phyloP scores from a whole-genome alignment of 2,797 vertebrate species.

The Linurgus olivaceus region DNA sequence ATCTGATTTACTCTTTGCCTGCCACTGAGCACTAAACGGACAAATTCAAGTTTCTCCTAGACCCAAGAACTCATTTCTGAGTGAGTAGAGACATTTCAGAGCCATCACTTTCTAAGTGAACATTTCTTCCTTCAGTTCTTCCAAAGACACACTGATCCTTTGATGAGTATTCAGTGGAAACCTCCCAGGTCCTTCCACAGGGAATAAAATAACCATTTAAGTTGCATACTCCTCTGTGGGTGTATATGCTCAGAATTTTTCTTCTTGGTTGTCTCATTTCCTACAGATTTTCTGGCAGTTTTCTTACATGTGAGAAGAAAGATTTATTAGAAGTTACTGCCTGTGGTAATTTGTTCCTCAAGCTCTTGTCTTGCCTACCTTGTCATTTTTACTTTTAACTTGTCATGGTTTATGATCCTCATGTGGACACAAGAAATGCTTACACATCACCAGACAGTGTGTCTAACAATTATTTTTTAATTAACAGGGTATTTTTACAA shows the following conservation, averaged over 20 bases:
- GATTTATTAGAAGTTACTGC: neutral
- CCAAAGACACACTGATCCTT: neutral
- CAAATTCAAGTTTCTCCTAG: neutral
- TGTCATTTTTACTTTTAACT: neutral
- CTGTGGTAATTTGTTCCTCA: neutral
- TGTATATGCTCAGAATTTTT: neutral
- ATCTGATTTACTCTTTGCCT: neutral
- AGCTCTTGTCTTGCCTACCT: neutral
- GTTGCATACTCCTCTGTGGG: neutral
- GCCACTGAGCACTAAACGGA: neutral
- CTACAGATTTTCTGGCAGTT: neutral
- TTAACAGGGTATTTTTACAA: constrained; percentile 46
- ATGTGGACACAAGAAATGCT: constrained; percentile 1
- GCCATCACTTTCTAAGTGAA: neutral
- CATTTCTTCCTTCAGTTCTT: neutral
- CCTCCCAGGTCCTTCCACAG: neutral
- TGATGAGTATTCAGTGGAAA: neutral
- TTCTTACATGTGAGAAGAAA: neutral
- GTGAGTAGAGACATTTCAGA: neutral
- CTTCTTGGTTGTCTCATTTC: neutral
- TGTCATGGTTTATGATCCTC: constrained; percentile 28
- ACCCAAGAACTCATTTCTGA: neutral
- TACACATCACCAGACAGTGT: neutral
- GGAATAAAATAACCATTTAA: neutral
- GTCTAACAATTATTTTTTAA: constrained; percentile 48